A percentile compares a stretch with the other conserved stretches of the same genome.
Evolutionary conservation across 2,113 vertebrate genomes (phyloP).

Genomic region (Nibea albiflora): DNA sequence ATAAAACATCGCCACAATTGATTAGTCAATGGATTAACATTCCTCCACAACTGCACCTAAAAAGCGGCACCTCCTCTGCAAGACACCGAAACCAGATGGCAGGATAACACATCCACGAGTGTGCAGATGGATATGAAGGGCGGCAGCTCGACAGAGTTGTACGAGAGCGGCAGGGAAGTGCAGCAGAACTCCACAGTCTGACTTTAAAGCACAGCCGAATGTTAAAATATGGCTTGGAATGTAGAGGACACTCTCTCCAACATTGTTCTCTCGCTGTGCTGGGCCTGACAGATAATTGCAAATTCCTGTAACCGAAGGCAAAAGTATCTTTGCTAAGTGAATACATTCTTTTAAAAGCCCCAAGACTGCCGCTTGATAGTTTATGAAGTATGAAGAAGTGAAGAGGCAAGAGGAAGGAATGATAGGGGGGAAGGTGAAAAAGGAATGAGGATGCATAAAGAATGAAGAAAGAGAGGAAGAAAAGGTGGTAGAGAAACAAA

Average conservation of each 20-base stretch:
- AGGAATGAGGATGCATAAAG: constrained; percentile 2
- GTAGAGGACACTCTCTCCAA: constrained; percentile 36
- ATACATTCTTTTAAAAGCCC: constrained; percentile 64
- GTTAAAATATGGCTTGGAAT: constrained; percentile 51
- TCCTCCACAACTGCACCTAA: constrained; percentile 14
- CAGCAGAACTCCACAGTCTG: constrained; percentile 24
- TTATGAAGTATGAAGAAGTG: constrained; percentile 34
- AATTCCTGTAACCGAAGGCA: constrained; percentile 60
- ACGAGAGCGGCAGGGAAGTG: background rate
- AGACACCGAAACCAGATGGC: constrained; percentile 22
- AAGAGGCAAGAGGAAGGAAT: background rate
- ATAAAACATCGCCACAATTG: constrained; percentile 8
- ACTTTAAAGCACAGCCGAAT: constrained; percentile 50
- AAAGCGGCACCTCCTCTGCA: constrained; percentile 15
- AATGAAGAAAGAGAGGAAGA: constrained; percentile 2
- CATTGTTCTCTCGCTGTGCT: constrained; percentile 42
- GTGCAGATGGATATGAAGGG: constrained; percentile 23
- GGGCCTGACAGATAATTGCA: constrained; percentile 65
- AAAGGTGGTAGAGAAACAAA: constrained; percentile 14
- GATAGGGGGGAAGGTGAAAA: background rate
- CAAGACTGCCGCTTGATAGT: constrained; percentile 57
- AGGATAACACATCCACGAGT: constrained; percentile 11
- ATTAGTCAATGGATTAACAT: constrained; percentile 16
- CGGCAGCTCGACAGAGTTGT: background rate
- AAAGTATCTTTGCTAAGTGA: constrained; percentile 55